Base-by-base conservation (phyloP, 2,888 invertebrate species). In the Elgonia sp. region DNA sequence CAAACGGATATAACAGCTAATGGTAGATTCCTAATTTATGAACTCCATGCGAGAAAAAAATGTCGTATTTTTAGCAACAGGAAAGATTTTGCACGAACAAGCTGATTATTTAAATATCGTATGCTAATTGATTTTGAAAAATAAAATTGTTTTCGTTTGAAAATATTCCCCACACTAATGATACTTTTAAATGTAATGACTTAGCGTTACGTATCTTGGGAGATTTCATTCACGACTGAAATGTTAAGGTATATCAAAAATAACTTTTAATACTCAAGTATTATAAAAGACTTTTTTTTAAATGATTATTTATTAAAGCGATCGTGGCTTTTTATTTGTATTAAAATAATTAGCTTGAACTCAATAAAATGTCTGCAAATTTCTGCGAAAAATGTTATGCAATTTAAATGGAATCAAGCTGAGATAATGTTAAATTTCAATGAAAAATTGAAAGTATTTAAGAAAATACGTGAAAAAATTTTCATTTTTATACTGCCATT, bases 151-250 rank as follows among this genome's bases (percentile, higher is more conserved):
- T 37, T 67, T 72, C 53, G 46, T 14, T 39, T 72, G 70, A 37
- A 55, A n/a, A n/a, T n/a, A 72, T 55, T 37, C 53, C 14, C 0
- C 55, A 16, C 18, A 18, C 14, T 69, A 46, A 69, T 50, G 72
- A 72, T 55, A 72, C 53, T 69, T 69, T 69, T 69, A n/a, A 29
- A 50, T 9, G 21, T 37, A 72, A 72, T 55, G 53, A 53, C 53
- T 53, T 55, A 55, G 37, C 72, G 39, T 50, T 50, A 69, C 20
- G 20, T 16, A 8, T 46, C 20, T 21, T 5, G 42, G 14, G n/a
- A 70, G 18, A 29, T 53, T 53, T 70, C 37, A 70, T 70, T 53
- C 70, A 46, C 18, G 46, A 46, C 37, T 14, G 20, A 3, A 6
- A 57, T 20, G 55, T 20, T 18, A n/a, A 63, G 39, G 29, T 29